Percentiles rank a stretch among this genome's conserved stretches.
Conservation (phyloP, 1,140 invertebrate genomes). For the Pollicipes pollicipes region DNA sequence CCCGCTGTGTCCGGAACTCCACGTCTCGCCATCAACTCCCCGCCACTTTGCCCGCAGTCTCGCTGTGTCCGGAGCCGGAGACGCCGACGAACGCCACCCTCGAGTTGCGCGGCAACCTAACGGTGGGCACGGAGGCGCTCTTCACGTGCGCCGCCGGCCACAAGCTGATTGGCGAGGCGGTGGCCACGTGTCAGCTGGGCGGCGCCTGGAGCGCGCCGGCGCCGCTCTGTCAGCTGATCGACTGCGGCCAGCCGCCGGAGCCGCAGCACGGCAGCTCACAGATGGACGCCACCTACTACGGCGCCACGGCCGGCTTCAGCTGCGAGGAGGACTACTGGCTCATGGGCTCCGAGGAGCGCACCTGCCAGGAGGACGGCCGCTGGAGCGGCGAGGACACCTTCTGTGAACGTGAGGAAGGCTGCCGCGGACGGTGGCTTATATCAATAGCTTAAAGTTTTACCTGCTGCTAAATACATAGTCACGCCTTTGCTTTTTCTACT, state of each 20-base stretch:
- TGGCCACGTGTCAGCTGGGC: conserved; percentile 56
- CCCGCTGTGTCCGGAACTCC: conserved; percentile 68
- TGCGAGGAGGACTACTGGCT: conserved; percentile 71
- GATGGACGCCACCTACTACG: conserved; percentile 42
- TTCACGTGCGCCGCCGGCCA: conserved; percentile 68
- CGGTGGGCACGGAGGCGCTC: conserved; percentile 46
- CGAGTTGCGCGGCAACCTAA: conserved; percentile 43
- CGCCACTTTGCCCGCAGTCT: conserved; percentile 32
- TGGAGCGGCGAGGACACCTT: conserved; percentile 68
- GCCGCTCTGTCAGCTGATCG: conserved; percentile 63
- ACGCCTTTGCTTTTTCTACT: too few relatives aligned
- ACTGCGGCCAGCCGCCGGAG: conserved; percentile 62
- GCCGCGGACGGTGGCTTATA: too few relatives aligned
- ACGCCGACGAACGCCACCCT: conserved; percentile 53
- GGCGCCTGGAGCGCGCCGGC: conserved; percentile 60
- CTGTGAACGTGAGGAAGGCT: conserved; percentile 51
- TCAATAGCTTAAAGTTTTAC: too few relatives aligned
- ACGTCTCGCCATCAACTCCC: too few relatives aligned
- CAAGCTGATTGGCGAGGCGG: conserved; percentile 55
- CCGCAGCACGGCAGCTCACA: conserved; percentile 46
- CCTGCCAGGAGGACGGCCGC: conserved; percentile 59
- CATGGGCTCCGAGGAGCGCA: conserved; percentile 41
- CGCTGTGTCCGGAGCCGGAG: conserved; percentile 65
- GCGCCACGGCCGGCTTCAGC: conserved; percentile 50
- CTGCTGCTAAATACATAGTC: too few relatives aligned